Evolutionary conservation across 1,140 invertebrate species (phyloP).

Genomic region (Dinoponera quadriceps): DNA sequence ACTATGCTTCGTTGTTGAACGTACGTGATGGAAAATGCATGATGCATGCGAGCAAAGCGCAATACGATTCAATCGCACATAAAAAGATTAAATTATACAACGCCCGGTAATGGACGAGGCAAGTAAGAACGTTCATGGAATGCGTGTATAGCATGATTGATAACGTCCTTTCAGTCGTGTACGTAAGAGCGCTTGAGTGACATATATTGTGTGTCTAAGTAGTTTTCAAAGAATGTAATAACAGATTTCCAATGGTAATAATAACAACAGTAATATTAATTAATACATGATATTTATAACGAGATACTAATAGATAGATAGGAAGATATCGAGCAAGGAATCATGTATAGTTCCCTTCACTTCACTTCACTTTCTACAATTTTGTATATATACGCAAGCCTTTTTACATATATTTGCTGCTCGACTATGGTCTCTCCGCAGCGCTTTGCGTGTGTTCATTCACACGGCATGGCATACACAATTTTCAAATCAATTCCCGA

Average conservation of each 20-base stretch:
- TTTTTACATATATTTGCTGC: too few relatives aligned
- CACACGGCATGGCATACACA: too few relatives aligned
- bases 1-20: constrained; percentile 34
- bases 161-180: background rate
- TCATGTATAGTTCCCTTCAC: too few relatives aligned
- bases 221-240: background rate
- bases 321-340: too few relatives aligned
- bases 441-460: too few relatives aligned
- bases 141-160: background rate
- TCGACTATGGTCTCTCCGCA: too few relatives aligned
- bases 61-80: constrained; percentile 32
- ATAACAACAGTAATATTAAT: background rate
- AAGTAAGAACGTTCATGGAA: constrained; percentile 6
- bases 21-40: constrained; percentile 28
- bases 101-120: constrained; percentile 16
- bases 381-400: too few relatives aligned
- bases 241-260: background rate
- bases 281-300: background rate
- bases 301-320: too few relatives aligned
- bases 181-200: background rate
- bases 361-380: too few relatives aligned
- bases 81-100: constrained; percentile 45
- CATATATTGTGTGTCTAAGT: background rate
- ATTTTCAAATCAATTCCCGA: too few relatives aligned
- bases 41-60: constrained; percentile 39